Evolutionary conservation across 2,113 vertebrate genomes (phyloP), one percentile per base, ranked within the genome.

Genomic region (Pteruthius melanotis): DNA sequence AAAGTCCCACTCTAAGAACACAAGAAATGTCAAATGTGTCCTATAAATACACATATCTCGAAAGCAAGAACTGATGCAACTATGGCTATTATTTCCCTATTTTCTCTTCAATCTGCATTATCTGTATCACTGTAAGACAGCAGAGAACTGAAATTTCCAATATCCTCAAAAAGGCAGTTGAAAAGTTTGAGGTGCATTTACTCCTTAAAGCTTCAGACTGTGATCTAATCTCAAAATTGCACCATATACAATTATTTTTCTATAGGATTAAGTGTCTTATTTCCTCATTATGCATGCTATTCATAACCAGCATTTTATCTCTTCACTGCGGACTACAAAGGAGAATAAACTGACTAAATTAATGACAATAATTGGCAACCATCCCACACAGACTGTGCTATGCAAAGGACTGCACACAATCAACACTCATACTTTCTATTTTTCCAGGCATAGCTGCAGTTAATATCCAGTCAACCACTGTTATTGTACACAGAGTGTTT

Each of bases 391-490:
- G 49, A 59, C 24, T 50, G 49, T 59, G 47, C 27, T 42, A 64
- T 54, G n/a, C 56, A 59, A 37, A 74, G 27, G 66, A 72, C 45
- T 57, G 31, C 44, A 33, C 33, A 30, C 65, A 96, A 85, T 65
- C 81, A 78, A 80, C 83, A 89, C 47, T 88, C 91, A 94, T 42
- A 88, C 33, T 89, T 97, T 75, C 84, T 82, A 63, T 97, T 97
- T 98, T 96, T 96, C 26, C 76, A 93, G 93, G 91, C 87, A 94
- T 71, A 97, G 91, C 70, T 96, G 77, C 84, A 89, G 61, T 92
- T 97, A 97, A 96, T 89, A 96, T 61, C 94, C 92, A 97, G 92
- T 90, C 93, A 97, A 96, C 82, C 94, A 81, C 94, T 97, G 84
- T 89, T 84, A 68, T 11, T 59, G 6, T 37, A 88, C 71, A 91